Conservation (phyloP, 2,888 invertebrate genomes). For the Tanypteryx hageni region DNA sequence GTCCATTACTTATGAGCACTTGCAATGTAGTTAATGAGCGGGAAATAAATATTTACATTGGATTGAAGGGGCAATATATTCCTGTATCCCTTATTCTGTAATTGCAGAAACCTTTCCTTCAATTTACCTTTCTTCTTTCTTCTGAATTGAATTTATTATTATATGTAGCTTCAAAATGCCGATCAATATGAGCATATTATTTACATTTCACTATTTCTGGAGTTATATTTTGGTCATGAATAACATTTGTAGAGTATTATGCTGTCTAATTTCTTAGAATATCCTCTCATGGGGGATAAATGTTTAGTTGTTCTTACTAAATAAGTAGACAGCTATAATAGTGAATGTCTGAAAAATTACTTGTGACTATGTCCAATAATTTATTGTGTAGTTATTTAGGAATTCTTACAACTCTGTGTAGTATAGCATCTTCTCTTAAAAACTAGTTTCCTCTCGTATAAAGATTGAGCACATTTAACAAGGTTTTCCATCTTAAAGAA, state of each 20-base stretch:
- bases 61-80: slow-evolving; percentile 4
- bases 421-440: slow-evolving; percentile 35
- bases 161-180: slow-evolving; percentile 45
- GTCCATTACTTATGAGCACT: too few species aligned
- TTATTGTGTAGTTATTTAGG: slow-evolving; percentile 38
- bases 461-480: slow-evolving; percentile 36
- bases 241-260: slow-evolving; percentile 53
- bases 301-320: slow-evolving; percentile 23
- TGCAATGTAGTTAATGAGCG: background rate
- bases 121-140: slow-evolving; percentile 49
- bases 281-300: slow-evolving; percentile 9
- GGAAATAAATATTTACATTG: background rate
- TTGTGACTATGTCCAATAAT: slow-evolving; percentile 51
- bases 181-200: slow-evolving; percentile 48
- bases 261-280: slow-evolving; percentile 47
- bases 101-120: slow-evolving; percentile 2
- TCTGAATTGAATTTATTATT: slow-evolving; percentile 57
- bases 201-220: slow-evolving; percentile 43
- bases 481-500: slow-evolving; percentile 37
- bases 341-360: slow-evolving; percentile 39
- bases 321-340: slow-evolving; percentile 47
- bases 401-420: slow-evolving; percentile 56
- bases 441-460: slow-evolving; percentile 33
- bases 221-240: slow-evolving; percentile 34
- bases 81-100: background rate